Base-by-base conservation (phyloP, 1,140 invertebrate genomes). In the Papilio polyxenes region DNA sequence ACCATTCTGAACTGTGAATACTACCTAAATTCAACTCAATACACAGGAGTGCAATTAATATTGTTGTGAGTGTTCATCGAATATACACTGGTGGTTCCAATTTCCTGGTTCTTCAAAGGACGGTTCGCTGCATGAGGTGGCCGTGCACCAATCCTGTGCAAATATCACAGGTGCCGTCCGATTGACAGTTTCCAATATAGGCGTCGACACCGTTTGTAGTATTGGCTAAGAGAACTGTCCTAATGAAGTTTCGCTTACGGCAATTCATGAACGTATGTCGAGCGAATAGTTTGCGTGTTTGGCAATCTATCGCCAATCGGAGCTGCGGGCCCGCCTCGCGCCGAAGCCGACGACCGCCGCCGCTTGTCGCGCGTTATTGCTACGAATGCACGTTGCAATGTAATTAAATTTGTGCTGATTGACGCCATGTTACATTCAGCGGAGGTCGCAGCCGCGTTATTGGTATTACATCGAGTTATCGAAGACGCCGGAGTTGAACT, bases 321-420 rank as follows among this genome's bases (percentile, higher is more conserved):
- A 69, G 65, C 11, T 31, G 65, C 31, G 65, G 65, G 13, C 23
- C 65, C 65, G 65, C 65, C 65, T n/a, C 56, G 56, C 56, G 56
- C 31, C 74, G 31, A 15, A 15, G 17, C 31, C 31, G 31, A 3
- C 69, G 6, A 40, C 8, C 69, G 69, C 31, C 11, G 69, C 69
- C 37, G 74, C 31, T 75, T 75, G 74, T 75, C 74, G 74, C 75
- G 23, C 65, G 31, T 10, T 69, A 69, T 69, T 69, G 65, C 65
- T 37, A 69, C 23, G 65, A 69, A 69, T 37, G 65, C 23, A 69
- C 65, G 65, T 56, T 77, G 49, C 75, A 77, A 77, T 77, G 20
- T 78, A 78, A 78, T 78, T 78, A 78, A 78, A 78, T 78, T 78
- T 76, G 75, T 44, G 76, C 76, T 78, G 76, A 78, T 78, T 78